Conservation (phyloP, 2,797 vertebrate species). For the Coracias cyanogaster region DNA sequence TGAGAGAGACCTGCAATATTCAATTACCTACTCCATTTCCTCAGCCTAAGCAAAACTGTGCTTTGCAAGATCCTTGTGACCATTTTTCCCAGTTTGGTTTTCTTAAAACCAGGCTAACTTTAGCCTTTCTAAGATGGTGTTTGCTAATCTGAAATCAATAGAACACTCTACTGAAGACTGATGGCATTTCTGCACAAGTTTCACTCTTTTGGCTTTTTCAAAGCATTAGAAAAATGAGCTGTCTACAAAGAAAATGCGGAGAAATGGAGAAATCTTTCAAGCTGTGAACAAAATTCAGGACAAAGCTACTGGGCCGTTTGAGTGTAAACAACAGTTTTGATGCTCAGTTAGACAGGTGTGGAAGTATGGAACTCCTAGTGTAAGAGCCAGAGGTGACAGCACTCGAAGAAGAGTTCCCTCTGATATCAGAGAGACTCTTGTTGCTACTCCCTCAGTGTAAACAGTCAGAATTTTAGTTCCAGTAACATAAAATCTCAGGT, state of each 20-base stretch:
- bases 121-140: neutral
- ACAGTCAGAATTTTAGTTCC: neutral
- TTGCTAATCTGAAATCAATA: slow-evolving; percentile 37
- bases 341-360: neutral
- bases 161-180: neutral
- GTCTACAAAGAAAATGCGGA: neutral
- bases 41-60: neutral
- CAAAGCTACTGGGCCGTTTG: neutral
- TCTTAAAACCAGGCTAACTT: neutral
- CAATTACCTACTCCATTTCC: neutral
- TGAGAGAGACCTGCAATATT: neutral
- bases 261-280: neutral
- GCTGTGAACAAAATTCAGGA: neutral
- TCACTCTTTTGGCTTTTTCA: neutral
- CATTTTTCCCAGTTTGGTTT: neutral
- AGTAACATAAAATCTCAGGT: neutral
- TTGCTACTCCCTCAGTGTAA: neutral
- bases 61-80: neutral
- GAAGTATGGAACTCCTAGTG: neutral
- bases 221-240: neutral
- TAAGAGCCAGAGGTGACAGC: neutral
- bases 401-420: neutral
- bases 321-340: neutral
- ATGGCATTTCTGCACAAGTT: neutral
- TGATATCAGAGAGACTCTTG: neutral